phyloP scores from a whole-genome alignment of 2,113 vertebrate species.

The Hydrochoerus hydrochaeris region DNA sequence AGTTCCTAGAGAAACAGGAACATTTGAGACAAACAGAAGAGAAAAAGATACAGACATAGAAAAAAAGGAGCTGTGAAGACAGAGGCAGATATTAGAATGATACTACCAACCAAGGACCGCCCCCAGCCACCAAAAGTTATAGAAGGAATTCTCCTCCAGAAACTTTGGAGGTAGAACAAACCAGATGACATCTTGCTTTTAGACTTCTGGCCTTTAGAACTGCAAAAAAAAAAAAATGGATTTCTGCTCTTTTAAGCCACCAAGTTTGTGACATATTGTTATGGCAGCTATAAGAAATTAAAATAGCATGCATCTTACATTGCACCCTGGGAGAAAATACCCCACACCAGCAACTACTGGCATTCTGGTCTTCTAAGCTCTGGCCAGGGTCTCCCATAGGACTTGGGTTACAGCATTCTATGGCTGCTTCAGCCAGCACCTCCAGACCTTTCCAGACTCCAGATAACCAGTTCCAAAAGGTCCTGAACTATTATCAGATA shows the following conservation, averaged over 20 bases:
- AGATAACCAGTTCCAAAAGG: not conserved
- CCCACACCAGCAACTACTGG: not conserved
- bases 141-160: not conserved
- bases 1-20: not conserved
- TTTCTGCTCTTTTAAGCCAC: slow-evolving; percentile 20
- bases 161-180: not conserved
- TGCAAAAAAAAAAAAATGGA: not conserved
- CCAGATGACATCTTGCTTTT: not conserved
- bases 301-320: not conserved
- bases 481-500: not conserved
- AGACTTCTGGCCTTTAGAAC: not conserved
- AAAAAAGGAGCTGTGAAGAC: not conserved
- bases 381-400: not conserved
- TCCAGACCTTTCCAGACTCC: not conserved
- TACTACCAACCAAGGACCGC: not conserved
- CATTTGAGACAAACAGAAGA: not conserved
- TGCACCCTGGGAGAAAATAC: not conserved
- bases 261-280: not conserved
- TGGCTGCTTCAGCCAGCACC: not conserved
- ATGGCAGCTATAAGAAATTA: not conserved
- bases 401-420: not conserved
- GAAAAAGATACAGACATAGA: not conserved
- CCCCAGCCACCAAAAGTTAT: not conserved
- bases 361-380: not conserved
- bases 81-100: not conserved